Percentiles rank a stretch among this genome's conserved stretches.
Conservation (phyloP, 2,113 vertebrate genomes). For the Pipa parva region DNA sequence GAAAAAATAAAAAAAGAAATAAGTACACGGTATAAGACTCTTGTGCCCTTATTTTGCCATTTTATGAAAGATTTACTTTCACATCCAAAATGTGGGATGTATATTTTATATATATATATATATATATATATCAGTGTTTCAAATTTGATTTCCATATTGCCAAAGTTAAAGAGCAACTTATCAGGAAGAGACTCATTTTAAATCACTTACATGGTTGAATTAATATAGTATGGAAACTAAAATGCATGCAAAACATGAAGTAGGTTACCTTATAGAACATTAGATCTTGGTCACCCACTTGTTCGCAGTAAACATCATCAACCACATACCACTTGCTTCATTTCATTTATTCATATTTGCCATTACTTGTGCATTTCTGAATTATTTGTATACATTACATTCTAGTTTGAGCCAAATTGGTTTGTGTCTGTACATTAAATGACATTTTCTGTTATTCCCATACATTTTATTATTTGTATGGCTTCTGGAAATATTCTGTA, state of each 20-base stretch:
- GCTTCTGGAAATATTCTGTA: constrained; percentile 54
- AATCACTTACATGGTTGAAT: too few relatives aligned
- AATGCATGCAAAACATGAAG: too few relatives aligned
- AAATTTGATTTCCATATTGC: too few relatives aligned
- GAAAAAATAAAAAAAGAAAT: constrained; percentile 93
- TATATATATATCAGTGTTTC: too few relatives aligned
- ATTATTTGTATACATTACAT: constrained; percentile 45
- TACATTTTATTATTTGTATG: constrained; percentile 64
- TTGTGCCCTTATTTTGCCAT: constrained; percentile 79
- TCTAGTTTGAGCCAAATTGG: constrained; percentile 47
- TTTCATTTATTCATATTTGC: constrained; percentile 27
- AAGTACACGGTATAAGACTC: constrained; percentile 82
- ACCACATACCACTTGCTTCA: constrained; percentile 12
- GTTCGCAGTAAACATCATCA: background rate
- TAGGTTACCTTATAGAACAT: too few relatives aligned
- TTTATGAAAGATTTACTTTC: constrained; percentile 53
- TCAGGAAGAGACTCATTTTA: too few relatives aligned
- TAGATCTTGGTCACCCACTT: too few relatives aligned
- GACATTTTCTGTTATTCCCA: constrained; percentile 60
- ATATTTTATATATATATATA: background rate
- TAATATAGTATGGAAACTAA: too few relatives aligned
- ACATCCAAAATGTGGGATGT: too few relatives aligned
- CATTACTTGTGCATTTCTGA: constrained; percentile 45
- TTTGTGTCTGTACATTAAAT: constrained; percentile 46
- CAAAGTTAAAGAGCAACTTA: too few relatives aligned